Percentiles rank a stretch among this genome's conserved stretches.
phyloP scores from a whole-genome alignment of 2,797 vertebrate species.

The Calcarius lapponicus region DNA sequence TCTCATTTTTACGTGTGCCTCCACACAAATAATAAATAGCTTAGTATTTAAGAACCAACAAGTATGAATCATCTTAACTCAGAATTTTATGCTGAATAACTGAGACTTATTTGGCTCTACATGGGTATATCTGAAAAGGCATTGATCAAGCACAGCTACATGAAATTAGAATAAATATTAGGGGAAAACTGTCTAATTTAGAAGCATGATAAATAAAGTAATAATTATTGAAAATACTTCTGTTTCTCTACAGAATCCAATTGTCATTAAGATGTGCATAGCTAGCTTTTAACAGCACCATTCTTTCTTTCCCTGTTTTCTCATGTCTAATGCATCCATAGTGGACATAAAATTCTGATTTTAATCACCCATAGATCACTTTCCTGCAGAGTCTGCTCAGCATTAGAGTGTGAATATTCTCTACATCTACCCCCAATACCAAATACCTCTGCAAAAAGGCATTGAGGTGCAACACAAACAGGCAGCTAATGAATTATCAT shows the following conservation, averaged over 20 bases:
- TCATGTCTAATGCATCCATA: rapidly evolving
- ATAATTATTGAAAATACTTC: not conserved
- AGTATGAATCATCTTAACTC: not conserved
- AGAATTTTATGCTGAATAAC: not conserved
- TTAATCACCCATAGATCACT: not conserved
- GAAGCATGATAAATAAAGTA: not conserved
- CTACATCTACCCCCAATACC: not conserved
- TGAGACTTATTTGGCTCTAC: not conserved
- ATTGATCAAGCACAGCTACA: not conserved
- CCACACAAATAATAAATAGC: not conserved
- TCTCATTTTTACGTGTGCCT: not conserved
- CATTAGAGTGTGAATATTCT: not conserved
- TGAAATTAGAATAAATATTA: not conserved
- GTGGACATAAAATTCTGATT: not conserved
- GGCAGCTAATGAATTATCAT: slow-evolving; percentile 53
- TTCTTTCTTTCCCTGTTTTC: not conserved
- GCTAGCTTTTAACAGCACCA: not conserved
- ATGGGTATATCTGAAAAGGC: not conserved
- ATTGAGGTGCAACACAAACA: not conserved
- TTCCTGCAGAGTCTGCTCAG: not conserved
- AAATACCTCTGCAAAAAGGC: slow-evolving; percentile 3
- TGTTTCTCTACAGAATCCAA: not conserved
- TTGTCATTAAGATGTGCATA: not conserved
- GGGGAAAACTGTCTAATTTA: not conserved
- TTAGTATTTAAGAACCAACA: not conserved